phyloP scores from a whole-genome alignment of 2,797 vertebrate genomes.

The Trachurus trachurus region DNA sequence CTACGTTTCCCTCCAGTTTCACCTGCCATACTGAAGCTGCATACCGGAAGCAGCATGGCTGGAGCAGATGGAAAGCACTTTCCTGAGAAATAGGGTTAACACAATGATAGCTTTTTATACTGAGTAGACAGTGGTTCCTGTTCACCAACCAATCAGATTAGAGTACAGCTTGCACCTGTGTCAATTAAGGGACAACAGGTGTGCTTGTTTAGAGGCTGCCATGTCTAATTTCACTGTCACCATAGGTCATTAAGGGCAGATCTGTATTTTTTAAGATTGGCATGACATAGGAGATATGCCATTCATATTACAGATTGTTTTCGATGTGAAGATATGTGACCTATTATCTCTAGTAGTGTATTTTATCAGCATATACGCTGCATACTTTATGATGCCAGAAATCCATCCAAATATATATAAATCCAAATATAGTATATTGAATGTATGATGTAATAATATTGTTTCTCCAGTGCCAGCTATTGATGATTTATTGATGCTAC shows the following conservation, averaged over 20 bases:
- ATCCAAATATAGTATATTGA: too few species aligned
- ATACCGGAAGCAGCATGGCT: not conserved
- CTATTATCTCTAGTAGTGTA: not conserved
- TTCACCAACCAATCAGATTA: conserved; percentile 19
- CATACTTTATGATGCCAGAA: too few species aligned
- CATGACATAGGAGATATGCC: not conserved
- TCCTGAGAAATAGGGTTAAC: accelerated
- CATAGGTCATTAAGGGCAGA: not conserved
- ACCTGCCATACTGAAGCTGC: conserved; percentile 41
- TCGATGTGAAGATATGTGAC: not conserved
- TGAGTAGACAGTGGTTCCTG: not conserved
- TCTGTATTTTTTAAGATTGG: not conserved
- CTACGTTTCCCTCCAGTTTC: not conserved
- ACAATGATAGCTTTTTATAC: conserved; percentile 10
- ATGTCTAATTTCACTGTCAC: not conserved
- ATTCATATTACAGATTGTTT: not conserved
- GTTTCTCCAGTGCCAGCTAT: not conserved
- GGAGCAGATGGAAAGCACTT: not conserved
- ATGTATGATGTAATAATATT: not conserved
- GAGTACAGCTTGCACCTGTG: conserved; percentile 36
- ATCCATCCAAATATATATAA: too few species aligned
- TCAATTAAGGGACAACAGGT: conserved; percentile 35
- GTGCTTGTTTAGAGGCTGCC: conserved; percentile 14
- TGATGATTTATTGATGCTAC: not conserved
- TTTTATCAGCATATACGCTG: not conserved